Percentiles rank a stretch among this genome's conserved stretches.
These are phyloP conservation scores for Liopterus haemorrhoidalis DNA, from an alignment of 2,888 invertebrate species.

Conservation along the genomic window DNA sequence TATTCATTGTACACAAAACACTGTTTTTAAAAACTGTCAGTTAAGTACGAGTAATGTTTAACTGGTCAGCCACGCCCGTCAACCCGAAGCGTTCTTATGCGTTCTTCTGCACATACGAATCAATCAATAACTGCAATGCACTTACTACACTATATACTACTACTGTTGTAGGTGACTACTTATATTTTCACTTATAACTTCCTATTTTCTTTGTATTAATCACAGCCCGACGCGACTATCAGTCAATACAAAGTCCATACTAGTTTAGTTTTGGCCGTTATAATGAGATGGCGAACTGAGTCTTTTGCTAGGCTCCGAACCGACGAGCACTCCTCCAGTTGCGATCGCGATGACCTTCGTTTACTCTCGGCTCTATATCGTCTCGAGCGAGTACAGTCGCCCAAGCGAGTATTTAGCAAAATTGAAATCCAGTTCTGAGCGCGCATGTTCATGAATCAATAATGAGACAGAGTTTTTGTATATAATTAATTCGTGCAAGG, in stretches of 20 bases:
- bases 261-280: constrained; percentile 13
- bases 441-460: too few relatives aligned
- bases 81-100: constrained; percentile 33
- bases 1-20: constrained; percentile 15
- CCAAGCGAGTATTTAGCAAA: too few relatives aligned
- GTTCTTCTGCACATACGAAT: constrained; percentile 25
- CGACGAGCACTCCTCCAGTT: too few relatives aligned
- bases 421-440: too few relatives aligned
- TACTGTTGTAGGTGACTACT: constrained; percentile 13
- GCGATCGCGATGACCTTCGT: too few relatives aligned
- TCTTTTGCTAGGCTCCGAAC: too few relatives aligned
- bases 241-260: constrained; percentile 21
- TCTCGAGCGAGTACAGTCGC: too few relatives aligned
- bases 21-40: constrained; percentile 31
- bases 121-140: constrained; percentile 15
- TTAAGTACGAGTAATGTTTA: constrained; percentile 42
- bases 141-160: background rate
- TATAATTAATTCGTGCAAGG: too few relatives aligned
- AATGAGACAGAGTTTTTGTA: too few relatives aligned
- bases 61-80: constrained; percentile 46
- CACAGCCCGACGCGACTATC: constrained; percentile 19
- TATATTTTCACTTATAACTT: constrained; percentile 17
- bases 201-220: constrained; percentile 20
- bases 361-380: too few relatives aligned
- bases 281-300: constrained; percentile 23